Evolutionary conservation across 2,888 invertebrate species (phyloP).

Genomic region (Hypolimnas misippus): DNA sequence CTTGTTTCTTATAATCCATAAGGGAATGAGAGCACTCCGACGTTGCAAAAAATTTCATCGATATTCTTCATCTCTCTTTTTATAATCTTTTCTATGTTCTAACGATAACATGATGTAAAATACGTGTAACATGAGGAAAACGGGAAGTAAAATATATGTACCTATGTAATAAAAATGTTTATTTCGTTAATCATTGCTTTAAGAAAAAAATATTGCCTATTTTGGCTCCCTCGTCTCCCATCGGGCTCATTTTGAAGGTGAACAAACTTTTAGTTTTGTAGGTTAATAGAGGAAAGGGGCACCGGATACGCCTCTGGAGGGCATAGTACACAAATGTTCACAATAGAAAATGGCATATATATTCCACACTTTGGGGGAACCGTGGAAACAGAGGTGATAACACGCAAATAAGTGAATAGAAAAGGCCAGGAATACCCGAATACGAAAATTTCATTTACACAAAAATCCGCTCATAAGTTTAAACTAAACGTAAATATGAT

Average conservation of each 20-base stretch:
- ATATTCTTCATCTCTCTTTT: too few species aligned
- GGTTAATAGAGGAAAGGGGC: conserved; percentile 49
- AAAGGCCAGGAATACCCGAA: conserved; percentile 11
- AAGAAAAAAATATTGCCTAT: conserved; percentile 18
- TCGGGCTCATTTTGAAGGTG: conserved; percentile 44
- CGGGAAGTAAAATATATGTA: neutral
- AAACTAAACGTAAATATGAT: neutral
- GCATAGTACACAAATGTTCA: conserved; percentile 45
- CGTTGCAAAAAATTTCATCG: too few species aligned
- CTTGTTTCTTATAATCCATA: too few species aligned
- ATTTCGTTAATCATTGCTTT: conserved; percentile 4
- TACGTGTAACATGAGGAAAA: too few species aligned
- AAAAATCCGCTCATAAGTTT: neutral
- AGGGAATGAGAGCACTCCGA: too few species aligned
- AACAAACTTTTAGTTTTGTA: conserved; percentile 47
- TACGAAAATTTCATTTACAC: conserved; percentile 13
- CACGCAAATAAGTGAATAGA: conserved; percentile 44
- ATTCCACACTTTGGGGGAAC: conserved; percentile 45
- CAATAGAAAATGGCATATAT: conserved; percentile 46
- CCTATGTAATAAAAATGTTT: neutral
- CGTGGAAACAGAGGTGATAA: conserved; percentile 44
- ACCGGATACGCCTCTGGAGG: conserved; percentile 45
- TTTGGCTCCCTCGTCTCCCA: conserved; percentile 35
- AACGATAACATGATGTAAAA: too few species aligned
- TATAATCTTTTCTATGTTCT: too few species aligned